Evolutionary conservation across 2,888 invertebrate species (phyloP), one percentile per base, ranked within the genome.

Genomic region (Drosophila mimetica): DNA sequence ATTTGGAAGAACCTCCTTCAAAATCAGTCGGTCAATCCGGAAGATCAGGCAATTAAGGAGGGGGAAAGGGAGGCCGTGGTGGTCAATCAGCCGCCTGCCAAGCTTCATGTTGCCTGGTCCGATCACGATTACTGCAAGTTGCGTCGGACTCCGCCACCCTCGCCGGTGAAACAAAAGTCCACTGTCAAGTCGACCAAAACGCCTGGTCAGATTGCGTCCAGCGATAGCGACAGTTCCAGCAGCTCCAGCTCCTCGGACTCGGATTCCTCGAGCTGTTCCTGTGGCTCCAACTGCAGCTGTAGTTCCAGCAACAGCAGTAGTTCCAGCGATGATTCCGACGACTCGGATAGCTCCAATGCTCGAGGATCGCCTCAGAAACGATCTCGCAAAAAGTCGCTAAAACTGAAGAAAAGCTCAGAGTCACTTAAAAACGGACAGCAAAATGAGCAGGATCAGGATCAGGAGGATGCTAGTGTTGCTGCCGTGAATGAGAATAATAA

Each of bases 221-320:
- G 86, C 92, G 73, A 92, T 91, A 59, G 93, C 92, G 89, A 93
- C 92, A 91, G 92, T 83, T 87, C 92, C 14, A 95, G 95, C 18
- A 95, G 96, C 0, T 96, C 96, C 18, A 96, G 96, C 72, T 95
- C 95, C 79, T 95, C 95, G 71, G 94, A 94, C 77, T 95, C 96
- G 1, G 94, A 94, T 77, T 95, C 96, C 4, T 95, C 96, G 1
- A 96, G 95, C 86, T 96, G 96, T 87, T 95, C 96, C 0, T 96
- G 97, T 89, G 96, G 96, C 4, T 95, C 96, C 2, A 96, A 96
- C 88, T 97, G 97, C 86, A 96, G 96, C 74, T 97, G 97, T 89
- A 95, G 95, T 6, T 95, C 95, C 51, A 94, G 94, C 55, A 95
- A 94, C 63, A 94, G 90, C 48, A 85, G 83, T 37, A 76, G 76